phyloP scores from a whole-genome alignment of 2,888 invertebrate species.

The Hydrotaea cyrtoneurina region DNA sequence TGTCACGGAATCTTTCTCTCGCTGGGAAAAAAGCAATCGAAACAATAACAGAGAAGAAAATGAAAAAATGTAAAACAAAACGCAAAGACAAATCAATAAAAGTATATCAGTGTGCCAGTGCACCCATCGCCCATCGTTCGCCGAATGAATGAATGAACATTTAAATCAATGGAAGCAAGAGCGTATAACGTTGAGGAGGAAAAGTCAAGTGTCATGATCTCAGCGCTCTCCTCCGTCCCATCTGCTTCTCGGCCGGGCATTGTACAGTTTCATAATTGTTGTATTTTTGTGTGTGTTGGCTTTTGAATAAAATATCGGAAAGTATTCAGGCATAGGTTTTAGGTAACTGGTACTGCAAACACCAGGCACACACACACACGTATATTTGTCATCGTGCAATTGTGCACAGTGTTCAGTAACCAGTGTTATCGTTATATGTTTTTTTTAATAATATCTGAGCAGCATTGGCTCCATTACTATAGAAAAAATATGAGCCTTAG shows the following conservation, averaged over 20 bases:
- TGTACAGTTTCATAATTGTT: constrained; percentile 13
- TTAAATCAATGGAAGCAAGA: constrained; percentile 5
- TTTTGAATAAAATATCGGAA: background rate
- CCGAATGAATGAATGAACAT: constrained; percentile 1
- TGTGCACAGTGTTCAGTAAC: constrained; percentile 2
- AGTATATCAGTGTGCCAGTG: background rate
- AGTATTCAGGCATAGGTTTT: background rate
- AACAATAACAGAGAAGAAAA: background rate
- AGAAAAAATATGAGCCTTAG: no score
- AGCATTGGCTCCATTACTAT: no score
- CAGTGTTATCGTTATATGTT: no score
- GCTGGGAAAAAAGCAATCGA: background rate
- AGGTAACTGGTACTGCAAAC: constrained; percentile 18
- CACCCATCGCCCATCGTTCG: background rate
- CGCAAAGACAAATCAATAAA: background rate
- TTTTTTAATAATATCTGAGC: no score
- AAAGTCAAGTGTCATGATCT: constrained; percentile 22
- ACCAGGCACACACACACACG: background rate
- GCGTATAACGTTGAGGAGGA: background rate
- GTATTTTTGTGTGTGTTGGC: background rate
- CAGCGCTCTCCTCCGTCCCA: background rate
- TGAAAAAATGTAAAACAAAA: constrained; percentile 6
- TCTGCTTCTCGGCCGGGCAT: background rate
- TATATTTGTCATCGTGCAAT: background rate
- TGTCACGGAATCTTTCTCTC: background rate